Evolutionary conservation across 1,140 invertebrate species (phyloP).

Genomic region (Myzus persicae): DNA sequence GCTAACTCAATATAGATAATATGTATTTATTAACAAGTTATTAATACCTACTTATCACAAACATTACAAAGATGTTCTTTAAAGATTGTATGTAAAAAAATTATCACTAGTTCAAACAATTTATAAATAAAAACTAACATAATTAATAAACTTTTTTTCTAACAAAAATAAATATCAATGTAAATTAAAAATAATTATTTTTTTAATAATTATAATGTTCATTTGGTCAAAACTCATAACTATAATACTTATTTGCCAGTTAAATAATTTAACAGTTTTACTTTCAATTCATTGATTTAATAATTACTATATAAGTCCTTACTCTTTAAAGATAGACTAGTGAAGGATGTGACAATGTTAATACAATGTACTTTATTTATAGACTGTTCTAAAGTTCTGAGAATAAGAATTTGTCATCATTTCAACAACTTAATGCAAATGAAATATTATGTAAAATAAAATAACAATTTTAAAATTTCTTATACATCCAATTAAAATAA

Average conservation of each 20-base stretch:
- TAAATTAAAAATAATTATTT: not conserved
- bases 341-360: not conserved
- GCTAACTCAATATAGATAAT: constrained; percentile 8
- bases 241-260: not conserved
- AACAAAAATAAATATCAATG: constrained; percentile 20
- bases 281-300: not conserved
- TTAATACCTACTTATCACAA: constrained; percentile 10
- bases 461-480: not conserved
- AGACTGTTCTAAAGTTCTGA: not conserved
- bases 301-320: not conserved
- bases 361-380: not conserved
- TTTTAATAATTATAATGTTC: not conserved
- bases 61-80: not conserved
- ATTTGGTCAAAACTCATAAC: not conserved
- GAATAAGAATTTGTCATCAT: not conserved
- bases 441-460: not conserved
- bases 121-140: not conserved
- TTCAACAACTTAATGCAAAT: not conserved
- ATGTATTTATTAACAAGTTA: not conserved
- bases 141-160: not conserved
- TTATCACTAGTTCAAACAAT: not conserved
- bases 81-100: not conserved
- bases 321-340: not conserved
- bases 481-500: not conserved
- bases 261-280: not conserved